These are phyloP conservation scores for Chelon auratus DNA, from an alignment of 2,797 vertebrate genomes.

Conservation along the genomic window DNA sequence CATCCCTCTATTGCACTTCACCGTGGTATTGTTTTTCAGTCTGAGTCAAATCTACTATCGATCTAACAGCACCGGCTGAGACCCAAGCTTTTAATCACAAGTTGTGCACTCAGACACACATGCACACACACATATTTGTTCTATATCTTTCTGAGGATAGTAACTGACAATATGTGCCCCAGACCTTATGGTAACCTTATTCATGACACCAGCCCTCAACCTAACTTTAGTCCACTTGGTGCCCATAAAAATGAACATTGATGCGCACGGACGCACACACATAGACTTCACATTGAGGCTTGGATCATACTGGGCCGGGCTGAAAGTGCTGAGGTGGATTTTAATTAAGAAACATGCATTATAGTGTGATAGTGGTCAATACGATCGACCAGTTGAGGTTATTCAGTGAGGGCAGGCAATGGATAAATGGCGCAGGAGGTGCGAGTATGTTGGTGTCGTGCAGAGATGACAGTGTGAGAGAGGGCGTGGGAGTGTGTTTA, in stretches of 20 bases:
- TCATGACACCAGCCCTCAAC: neutral
- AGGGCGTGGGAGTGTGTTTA: neutral
- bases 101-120: neutral
- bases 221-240: neutral
- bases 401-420: constrained; percentile 46
- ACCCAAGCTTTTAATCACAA: constrained; percentile 53
- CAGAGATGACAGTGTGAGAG: neutral
- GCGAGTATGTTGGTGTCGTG: constrained; percentile 4
- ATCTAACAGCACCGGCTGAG: constrained; percentile 33
- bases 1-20: constrained; percentile 6
- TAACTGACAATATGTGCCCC: neutral
- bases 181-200: neutral
- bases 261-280: neutral
- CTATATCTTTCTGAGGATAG: neutral
- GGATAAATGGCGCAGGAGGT: constrained; percentile 36
- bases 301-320: constrained; percentile 30
- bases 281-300: neutral
- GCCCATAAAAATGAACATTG: no score
- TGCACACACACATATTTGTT: neutral
- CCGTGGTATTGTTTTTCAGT: constrained; percentile 31
- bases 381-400: constrained; percentile 57
- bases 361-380: constrained; percentile 59
- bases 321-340: constrained; percentile 73
- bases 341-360: constrained; percentile 75
- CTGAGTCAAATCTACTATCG: constrained; percentile 48